Conservation (phyloP, 2,888 invertebrate species). For the Acanthosepion pharaonis region DNA sequence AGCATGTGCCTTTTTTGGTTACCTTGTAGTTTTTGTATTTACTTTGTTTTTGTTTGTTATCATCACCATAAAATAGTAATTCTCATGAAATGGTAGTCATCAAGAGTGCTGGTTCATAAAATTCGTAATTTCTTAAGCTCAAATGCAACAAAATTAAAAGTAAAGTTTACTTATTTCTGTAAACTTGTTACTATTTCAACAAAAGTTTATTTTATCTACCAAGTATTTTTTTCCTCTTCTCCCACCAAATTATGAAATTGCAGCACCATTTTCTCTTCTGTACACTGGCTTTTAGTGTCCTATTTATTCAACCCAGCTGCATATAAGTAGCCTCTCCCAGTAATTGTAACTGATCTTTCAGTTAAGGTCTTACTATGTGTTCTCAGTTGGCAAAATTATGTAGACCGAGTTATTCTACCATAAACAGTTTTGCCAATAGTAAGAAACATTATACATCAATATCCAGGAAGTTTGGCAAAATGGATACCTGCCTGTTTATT, state of each 20-base stretch:
- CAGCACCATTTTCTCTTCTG: not conserved
- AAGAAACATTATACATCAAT: not conserved
- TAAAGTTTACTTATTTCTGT: too few species aligned
- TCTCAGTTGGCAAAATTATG: not conserved
- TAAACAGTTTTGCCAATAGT: not conserved
- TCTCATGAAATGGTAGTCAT: too few species aligned
- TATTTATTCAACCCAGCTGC: constrained; percentile 8
- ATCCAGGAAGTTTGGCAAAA: constrained; percentile 4
- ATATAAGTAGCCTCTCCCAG: constrained; percentile 23
- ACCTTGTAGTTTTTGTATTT: too few species aligned
- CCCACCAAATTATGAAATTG: not conserved
- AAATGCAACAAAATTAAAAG: too few species aligned
- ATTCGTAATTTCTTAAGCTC: too few species aligned
- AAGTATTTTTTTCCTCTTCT: not conserved
- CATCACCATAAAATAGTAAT: too few species aligned
- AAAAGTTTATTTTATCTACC: not conserved
- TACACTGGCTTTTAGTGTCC: not conserved
- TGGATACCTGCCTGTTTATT: not conserved
- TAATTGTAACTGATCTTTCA: not conserved
- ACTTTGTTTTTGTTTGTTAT: too few species aligned
- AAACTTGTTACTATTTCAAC: too few species aligned
- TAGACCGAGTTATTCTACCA: not conserved
- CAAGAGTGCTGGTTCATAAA: too few species aligned
- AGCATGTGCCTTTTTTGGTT: too few species aligned
- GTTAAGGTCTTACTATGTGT: not conserved